A percentile compares a stretch with the other conserved stretches of the same genome.
These are phyloP conservation scores for Xanthorhoe spadicearia DNA, from an alignment of 2,888 invertebrate genomes.

Conservation along the genomic window DNA sequence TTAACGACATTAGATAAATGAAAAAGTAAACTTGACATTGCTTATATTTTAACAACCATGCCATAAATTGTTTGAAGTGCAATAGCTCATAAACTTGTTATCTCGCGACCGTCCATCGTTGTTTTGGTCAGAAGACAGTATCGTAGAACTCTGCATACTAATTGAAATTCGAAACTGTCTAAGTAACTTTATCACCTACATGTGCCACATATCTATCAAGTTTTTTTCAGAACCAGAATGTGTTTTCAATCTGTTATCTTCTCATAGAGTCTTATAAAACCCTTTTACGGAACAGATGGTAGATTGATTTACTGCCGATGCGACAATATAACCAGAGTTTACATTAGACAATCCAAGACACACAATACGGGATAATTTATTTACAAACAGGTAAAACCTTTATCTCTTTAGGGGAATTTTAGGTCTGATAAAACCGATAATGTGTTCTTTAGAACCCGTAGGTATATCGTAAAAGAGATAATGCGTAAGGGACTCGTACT, in stretches of 20 bases:
- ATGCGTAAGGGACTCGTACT: conserved; percentile 41
- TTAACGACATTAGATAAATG: no score
- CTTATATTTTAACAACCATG: background rate
- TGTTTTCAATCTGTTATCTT: conserved; percentile 66
- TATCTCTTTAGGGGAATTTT: conserved; percentile 77
- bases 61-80: conserved; percentile 5
- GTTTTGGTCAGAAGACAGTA: background rate
- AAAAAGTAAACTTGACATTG: no score
- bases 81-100: background rate
- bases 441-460: conserved; percentile 70
- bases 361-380: conserved; percentile 80
- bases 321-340: conserved; percentile 73
- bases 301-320: conserved; percentile 74
- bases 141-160: conserved; percentile 2
- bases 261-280: conserved; percentile 68
- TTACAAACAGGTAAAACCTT: conserved; percentile 76
- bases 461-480: conserved; percentile 71
- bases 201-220: conserved; percentile 27
- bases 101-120: background rate
- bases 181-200: conserved; percentile 20
- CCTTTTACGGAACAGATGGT: conserved; percentile 70
- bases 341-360: conserved; percentile 71
- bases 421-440: conserved; percentile 80
- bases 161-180: conserved; percentile 12
- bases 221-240: conserved; percentile 40